These are phyloP conservation scores for Microctenopoma steveboyesi DNA, from an alignment of 2,797 vertebrate genomes.

Conservation along the genomic window DNA sequence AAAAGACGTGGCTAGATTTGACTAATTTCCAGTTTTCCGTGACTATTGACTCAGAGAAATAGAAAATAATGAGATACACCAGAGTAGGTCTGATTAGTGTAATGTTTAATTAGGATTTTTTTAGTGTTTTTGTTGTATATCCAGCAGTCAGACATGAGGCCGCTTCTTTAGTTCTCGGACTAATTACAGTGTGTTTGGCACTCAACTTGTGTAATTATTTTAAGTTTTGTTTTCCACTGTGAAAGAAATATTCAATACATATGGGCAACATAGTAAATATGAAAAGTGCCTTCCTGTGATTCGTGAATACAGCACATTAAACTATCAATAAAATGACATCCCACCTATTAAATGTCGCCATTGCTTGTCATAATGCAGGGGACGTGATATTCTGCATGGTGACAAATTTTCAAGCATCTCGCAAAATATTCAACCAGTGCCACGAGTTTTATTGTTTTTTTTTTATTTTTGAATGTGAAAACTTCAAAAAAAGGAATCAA, in stretches of 20 bases:
- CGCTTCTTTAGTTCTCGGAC: background rate
- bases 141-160: background rate
- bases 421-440: slow-evolving; percentile 1
- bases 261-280: background rate
- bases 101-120: background rate
- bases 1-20: slow-evolving; percentile 14
- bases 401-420: slow-evolving; percentile 5
- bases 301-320: background rate
- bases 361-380: background rate
- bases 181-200: slow-evolving; percentile 34
- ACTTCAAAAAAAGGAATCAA: slow-evolving; percentile 28
- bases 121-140: background rate
- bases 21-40: slow-evolving; percentile 43
- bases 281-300: background rate
- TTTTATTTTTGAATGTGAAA: slow-evolving; percentile 16
- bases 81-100: slow-evolving; percentile 22
- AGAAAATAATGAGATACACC: slow-evolving; percentile 32
- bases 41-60: slow-evolving; percentile 29
- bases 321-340: background rate
- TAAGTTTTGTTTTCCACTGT: background rate
- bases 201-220: background rate
- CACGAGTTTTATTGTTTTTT: background rate
- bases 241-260: background rate
- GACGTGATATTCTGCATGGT: background rate
- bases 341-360: background rate